Evolutionary conservation across 2,888 invertebrate genomes (phyloP).

Genomic region (Phyto melanocephala): DNA sequence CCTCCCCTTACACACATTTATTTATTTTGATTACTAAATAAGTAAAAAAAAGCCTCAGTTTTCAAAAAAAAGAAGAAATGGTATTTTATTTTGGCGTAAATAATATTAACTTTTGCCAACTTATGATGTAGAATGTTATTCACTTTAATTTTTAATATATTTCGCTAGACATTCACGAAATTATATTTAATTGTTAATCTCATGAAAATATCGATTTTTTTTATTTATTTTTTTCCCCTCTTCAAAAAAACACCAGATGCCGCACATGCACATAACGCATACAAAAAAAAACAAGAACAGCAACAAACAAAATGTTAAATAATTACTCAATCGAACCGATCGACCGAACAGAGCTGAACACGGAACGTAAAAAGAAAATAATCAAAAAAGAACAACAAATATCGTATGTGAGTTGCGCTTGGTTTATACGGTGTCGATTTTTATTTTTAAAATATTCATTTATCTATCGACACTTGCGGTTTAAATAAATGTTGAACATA

Average conservation of each 20-base stretch:
- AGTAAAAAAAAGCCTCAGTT: no score
- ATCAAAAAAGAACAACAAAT: not conserved
- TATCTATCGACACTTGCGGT: slow-evolving; percentile 32
- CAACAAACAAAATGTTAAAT: not conserved
- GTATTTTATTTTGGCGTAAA: no score
- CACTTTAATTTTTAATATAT: no score
- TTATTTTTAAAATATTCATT: slow-evolving; percentile 35
- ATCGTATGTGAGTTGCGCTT: slow-evolving; percentile 29
- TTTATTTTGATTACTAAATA: no score
- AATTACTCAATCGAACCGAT: slow-evolving; percentile 37
- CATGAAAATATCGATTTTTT: no score
- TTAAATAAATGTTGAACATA: slow-evolving; percentile 6
- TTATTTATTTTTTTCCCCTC: no score
- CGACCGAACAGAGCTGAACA: not conserved
- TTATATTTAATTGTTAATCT: no score
- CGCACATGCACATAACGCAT: not conserved
- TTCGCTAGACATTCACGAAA: no score
- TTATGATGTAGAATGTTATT: no score
- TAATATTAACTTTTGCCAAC: no score
- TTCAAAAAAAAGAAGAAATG: no score
- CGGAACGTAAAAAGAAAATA: not conserved
- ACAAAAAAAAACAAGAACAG: not conserved
- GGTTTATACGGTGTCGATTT: slow-evolving; percentile 16
- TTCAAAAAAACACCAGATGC: not conserved
- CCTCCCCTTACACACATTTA: no score